Base-by-base conservation (phyloP, 2,888 invertebrate species). In the Vanessa cardui region DNA sequence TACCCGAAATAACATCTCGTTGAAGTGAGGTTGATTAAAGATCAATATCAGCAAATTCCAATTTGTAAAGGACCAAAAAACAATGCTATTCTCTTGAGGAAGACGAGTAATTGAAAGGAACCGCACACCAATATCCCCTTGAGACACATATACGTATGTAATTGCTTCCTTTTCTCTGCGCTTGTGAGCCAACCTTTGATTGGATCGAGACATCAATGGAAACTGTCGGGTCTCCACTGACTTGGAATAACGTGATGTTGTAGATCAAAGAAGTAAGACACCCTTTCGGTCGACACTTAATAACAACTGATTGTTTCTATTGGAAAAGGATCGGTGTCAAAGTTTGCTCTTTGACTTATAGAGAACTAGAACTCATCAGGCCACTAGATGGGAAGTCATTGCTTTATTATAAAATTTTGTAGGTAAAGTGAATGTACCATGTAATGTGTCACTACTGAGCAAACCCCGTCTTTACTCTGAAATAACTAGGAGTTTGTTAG, bases 161-260 rank as follows among this genome's bases (percentile, higher is more conserved):
- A 71, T 69, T 71, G 66, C 49, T 71, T 71, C 62, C 62, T 66
- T 47, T 69, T 71, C 69, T 56, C 62, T 64, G 49, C 66, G 60
- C 63, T 60, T 62, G 62, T 58, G 64, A 33, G 47, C 58, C 31
- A 39, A 64, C 49, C 68, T 58, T 62, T 69, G 62, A 69, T 69
- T 69, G 62, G 50, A 50, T 62, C 58, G 44, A 56, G 45, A 44
- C n/a, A 21, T 64, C 50, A 44, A 20, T 20, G 44, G 58, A 26
- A 26, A 58, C 33, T 52, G 59, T 52, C n/a, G n/a, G 33, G 44
- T 26, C 58, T 58, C 16, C 9, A 52, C 31, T 59, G 58, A 59
- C 18, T 39, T 45, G 21, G 20, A 20, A 31, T 45, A 59, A 64
- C 33, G 26, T 59, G 12, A 64, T 50, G 16, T 59, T 0, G 5